Base-by-base conservation (phyloP, 2,797 vertebrate species). In the Petrocephalus schoutedeni region DNA sequence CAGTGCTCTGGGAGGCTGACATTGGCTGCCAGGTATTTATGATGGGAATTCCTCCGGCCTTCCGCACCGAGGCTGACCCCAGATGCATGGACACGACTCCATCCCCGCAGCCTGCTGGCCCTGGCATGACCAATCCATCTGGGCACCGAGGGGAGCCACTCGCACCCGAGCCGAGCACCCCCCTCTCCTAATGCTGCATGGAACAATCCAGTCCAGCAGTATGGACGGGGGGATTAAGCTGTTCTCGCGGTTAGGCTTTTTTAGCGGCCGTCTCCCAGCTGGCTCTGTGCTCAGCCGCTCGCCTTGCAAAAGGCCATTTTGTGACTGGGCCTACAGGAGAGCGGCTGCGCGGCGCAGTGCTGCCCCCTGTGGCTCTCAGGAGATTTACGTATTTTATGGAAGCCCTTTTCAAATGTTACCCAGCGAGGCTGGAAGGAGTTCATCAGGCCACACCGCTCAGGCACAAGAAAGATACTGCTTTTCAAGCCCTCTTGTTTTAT, bases 11-110 rank as follows among this genome's bases (percentile, higher is more conserved):
- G 58, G 61, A 86, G 74, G 61, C 74, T 88, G 61, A 87, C 57
- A 88, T 93, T 91, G 84, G 89, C 89, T 89, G 87, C 89, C 88
- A 87, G 88, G 0, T 1, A 59, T 74, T 56, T 49, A 88, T 90
- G 90, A 89, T 89, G 82, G 90, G 87, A 91, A 91, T 89, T 53
- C 32, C 92, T 91, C 89, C 49, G 87, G 90, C 91, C 90, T 87
- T 89, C 91, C 91, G 90, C 23, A 84, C 88, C 84, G 64, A 88
- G 87, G 87, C 88, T 91, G 89, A 90, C 89, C 28, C 28, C 28
- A 82, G 87, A 87, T 86, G 89, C 87, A 85, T 90, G 88, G 88
- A 88, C 53, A n/a, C 36, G 6, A 77, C 71, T 28, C 2, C 2
- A 0, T 49, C 71, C 4, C 6, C 16, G 1, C 71, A 77, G 41